Conservation (phyloP, 2,113 vertebrate species). For the Nanorana parkeri region DNA sequence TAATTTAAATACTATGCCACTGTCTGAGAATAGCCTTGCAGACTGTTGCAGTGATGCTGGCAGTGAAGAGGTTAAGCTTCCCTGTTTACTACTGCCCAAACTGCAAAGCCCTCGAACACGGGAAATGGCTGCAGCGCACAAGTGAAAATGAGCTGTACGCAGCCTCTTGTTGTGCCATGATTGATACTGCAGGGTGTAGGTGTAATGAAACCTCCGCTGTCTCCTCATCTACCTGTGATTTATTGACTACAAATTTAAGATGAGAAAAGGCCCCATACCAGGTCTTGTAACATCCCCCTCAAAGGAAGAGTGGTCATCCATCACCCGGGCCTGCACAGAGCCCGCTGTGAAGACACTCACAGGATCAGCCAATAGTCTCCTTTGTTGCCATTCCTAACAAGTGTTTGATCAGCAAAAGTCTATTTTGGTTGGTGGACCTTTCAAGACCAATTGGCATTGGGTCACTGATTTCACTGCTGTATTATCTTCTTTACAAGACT, state of each 20-base stretch:
- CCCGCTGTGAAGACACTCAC: constrained; percentile 89
- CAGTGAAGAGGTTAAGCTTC: constrained; percentile 28
- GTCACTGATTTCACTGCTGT: constrained; percentile 93
- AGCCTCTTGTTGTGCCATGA: constrained; percentile 79
- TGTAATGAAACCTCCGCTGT: constrained; percentile 87
- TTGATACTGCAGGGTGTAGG: constrained; percentile 86
- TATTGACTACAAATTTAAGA: constrained; percentile 90
- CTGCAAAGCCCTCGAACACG: constrained; percentile 17
- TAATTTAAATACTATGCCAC: no score
- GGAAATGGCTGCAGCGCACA: constrained; percentile 72
- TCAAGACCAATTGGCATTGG: constrained; percentile 98
- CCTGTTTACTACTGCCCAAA: constrained; percentile 15
- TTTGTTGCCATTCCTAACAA: constrained; percentile 98
- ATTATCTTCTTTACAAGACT: constrained; percentile 94
- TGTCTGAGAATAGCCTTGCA: not conserved
- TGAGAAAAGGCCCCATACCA: constrained; percentile 89
- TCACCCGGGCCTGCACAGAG: constrained; percentile 93
- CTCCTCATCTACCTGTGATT: constrained; percentile 86
- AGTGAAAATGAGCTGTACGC: constrained; percentile 77
- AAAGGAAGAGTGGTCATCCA: constrained; percentile 93
- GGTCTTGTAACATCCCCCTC: constrained; percentile 83
- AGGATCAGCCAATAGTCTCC: constrained; percentile 94
- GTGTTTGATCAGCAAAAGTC: constrained; percentile 99
- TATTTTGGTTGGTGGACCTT: constrained; percentile 99
- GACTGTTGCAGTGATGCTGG: not conserved